Base-by-base conservation (phyloP, 2,888 invertebrate species). In the Aporophyla nigra region DNA sequence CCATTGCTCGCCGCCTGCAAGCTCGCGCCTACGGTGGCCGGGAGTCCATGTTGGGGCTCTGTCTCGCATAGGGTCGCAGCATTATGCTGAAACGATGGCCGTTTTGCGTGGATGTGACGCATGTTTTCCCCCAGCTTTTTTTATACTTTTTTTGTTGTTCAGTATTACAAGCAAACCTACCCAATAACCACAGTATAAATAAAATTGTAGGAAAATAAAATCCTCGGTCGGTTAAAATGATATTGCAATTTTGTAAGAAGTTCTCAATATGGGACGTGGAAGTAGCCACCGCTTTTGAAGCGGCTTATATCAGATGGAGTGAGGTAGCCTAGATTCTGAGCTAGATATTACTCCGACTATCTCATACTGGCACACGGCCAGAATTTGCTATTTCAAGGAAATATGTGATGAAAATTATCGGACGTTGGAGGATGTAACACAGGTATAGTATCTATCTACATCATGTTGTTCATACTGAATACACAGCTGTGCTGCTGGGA, bases 251-350 rank as follows among this genome's bases (percentile, higher is more conserved):
- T 80, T 58, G 24, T 21, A n/a, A 43, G 46, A 83, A 59, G 9
- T 24, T 49, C 19, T 53, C 24, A 40, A 69, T 70, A 69, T 56
- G 59, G 43, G 19, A 53, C 2, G 2, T 43, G 27, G 14, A 33
- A 71, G 21, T 56, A 61, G 46, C 24, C 80, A 46, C 56, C 14
- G 27, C 33, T 46, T 69, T 56, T 61, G 51, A 66, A 84, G 46
- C 54, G 43, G 56, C 80, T 81, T 72, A 81, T 80, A 84, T 80
- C 73, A 49, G 73, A 80, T 61, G 54, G 51, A 33, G 71, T 46
- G 54, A 71, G 70, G 33, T 56, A 66, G 63, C 69, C 80, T 66
- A 81, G 81, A 84, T 84, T 78, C 65, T 69, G 6, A 10, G 19
- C 54, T 49, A 72, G 84, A 81, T 84, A 78, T 79, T 33, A 61